Evolutionary conservation across 2,888 invertebrate genomes (phyloP), one percentile per base, ranked within the genome.

Genomic region (Flabesymbios commensalis): DNA sequence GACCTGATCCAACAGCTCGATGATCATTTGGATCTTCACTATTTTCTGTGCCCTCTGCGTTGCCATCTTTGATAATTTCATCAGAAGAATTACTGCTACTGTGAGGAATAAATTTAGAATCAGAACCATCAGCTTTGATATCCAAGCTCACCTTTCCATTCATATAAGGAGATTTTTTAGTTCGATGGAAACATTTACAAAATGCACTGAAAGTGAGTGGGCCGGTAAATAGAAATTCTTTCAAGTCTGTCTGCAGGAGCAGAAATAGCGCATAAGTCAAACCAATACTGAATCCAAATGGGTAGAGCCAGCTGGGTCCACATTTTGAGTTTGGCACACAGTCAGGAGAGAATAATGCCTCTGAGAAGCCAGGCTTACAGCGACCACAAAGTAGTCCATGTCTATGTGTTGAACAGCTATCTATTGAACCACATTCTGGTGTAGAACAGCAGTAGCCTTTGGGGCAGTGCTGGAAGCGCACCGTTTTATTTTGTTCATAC

Each of bases 391-490:
- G 59, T n/a, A 56, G 51, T 10, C 68, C 69, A 14, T 59, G 55
- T 2, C 69, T 54, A 24, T 41, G 47, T 19, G 39, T 19, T 5
- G 48, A 56, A 41, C 69, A 69, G 10, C 59, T 42, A 47, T 64
- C 51, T 31, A 64, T 54, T 10, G 63, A 52, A 1, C 52, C 51
- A 31, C 69, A 68, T 10, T 32, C 28, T 3, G 53, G 58, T 7
- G 58, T 63, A 2, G 65, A 60, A 52, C 69, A 69, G 60, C 70
- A 70, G 61, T 70, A 70, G 19, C 65, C 62, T 26, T 62, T 51
- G 4, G 69, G 70, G 51, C 70, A 70, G 56, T 70, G 67, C 48
- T 70, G 69, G 53, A 70, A 70, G 17, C 52, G 24, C 22, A 69
- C 59, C 14, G 60, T 39, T n/a, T 32, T 29, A 29, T 39, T 53